Evolutionary conservation across 2,888 invertebrate genomes (phyloP), one percentile per base, ranked within the genome.

Genomic region (Eupithecia dodoneata): DNA sequence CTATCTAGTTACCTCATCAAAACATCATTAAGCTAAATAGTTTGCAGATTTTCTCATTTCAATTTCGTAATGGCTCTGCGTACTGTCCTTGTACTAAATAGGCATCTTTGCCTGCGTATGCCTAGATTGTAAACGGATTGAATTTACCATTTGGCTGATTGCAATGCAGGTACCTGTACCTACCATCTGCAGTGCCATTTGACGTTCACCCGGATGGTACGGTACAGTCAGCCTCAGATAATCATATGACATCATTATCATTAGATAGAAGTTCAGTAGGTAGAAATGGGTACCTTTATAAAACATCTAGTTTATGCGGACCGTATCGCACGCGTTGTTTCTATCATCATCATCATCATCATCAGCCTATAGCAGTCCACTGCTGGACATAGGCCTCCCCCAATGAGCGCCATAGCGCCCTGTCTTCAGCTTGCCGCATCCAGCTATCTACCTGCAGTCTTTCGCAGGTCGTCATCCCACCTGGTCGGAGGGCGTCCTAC

Each of bases 181-280:
- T 69, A 69, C 79, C 75, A 76, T 71, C 77, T 71, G 77, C 76
- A 78, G 79, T 74, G 80, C 71, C 75, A 73, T 82, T 76, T 80
- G 80, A 85, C 83, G 79, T 81, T 84, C 82, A 82, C 85, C 79
- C 72, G 82, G 79, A 84, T 83, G 82, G 79, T 78, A 80, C 79
- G 30, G 18, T 70, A 70, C 70, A 70, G 70, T 70, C 5, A 13
- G 70, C 3, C 12, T 30, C 30, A 49, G 12, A 12, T 49, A 47
- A 47, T 47, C 12, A 4, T 45, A 2, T 45, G 2, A 70, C 66
- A 15, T n/a, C 5, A 41, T 41, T 65, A 65, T n/a, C n/a, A 30
- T 63, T 1, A 7, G 55, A 55, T 55, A n/a, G n/a, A 18, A 59
- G 18, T 59, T 59, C 55, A 59, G 55, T 59, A 9, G 9, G 55